phyloP scores from a whole-genome alignment of 2,113 vertebrate genomes.

The Brevimyrus niger region DNA sequence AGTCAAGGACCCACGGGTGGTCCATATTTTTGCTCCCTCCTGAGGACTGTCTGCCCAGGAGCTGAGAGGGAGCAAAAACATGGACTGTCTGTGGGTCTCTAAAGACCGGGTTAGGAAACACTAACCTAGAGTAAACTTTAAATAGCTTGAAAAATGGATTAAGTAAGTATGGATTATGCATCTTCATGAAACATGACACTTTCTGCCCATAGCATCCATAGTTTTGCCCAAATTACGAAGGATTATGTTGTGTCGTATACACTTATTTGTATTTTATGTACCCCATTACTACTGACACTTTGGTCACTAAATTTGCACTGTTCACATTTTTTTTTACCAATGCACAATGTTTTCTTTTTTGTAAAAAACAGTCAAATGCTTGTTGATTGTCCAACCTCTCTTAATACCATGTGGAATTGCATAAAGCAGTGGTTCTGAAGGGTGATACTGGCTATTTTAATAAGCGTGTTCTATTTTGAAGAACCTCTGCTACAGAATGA shows the following conservation, averaged over 20 bases:
- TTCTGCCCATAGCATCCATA: not conserved
- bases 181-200: not conserved
- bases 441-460: not conserved
- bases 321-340: not conserved
- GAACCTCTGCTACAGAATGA: not conserved
- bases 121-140: not conserved
- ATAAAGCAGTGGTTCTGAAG: not conserved
- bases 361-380: not conserved
- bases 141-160: not conserved
- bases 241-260: not conserved
- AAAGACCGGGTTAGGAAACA: not conserved
- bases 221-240: not conserved
- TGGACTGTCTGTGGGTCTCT: not conserved
- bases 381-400: not conserved
- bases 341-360: not conserved
- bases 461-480: not conserved
- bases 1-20: not conserved
- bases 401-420: not conserved
- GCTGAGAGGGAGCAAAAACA: not conserved
- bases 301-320: not conserved
- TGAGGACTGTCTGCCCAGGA: not conserved
- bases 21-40: not conserved
- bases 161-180: no score
- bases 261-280: not conserved
- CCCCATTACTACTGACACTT: not conserved